phyloP scores from a whole-genome alignment of 2,797 vertebrate genomes.

The Girardinus metallicus region DNA sequence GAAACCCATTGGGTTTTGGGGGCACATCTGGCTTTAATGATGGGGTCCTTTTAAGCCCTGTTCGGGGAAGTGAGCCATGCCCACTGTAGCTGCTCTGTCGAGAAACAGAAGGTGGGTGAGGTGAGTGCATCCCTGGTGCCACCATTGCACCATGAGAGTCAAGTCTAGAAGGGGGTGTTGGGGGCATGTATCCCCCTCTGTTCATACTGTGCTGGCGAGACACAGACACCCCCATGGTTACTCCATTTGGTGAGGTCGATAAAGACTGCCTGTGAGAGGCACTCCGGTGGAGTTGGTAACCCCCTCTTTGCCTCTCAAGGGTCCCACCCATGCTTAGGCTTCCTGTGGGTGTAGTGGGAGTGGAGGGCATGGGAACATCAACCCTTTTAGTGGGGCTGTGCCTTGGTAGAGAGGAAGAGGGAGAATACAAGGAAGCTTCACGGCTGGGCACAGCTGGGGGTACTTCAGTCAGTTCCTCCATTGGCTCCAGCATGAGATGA shows the following conservation, averaged over 20 bases:
- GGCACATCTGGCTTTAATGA: conserved; percentile 98
- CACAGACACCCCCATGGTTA: conserved; percentile 92
- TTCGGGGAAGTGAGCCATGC: conserved; percentile 94
- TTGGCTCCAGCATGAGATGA: conserved; percentile 92
- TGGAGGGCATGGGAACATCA: conserved; percentile 91
- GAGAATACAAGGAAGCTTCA: conserved; percentile 96
- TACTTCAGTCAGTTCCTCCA: conserved; percentile 92
- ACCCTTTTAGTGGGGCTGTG: conserved; percentile 98
- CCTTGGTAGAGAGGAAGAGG: conserved; percentile 94
- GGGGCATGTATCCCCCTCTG: conserved; percentile 90
- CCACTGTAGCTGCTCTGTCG: conserved; percentile 95
- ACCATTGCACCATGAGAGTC: conserved; percentile 92
- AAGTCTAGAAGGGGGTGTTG: conserved; percentile 90
- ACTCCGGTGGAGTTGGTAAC: conserved; percentile 90
- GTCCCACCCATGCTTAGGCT: conserved; percentile 88
- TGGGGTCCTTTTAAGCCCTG: conserved; percentile 94
- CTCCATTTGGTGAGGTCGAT: conserved; percentile 93
- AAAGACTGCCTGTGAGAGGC: conserved; percentile 96
- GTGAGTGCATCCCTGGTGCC: conserved; percentile 87
- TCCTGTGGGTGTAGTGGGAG: conserved; percentile 87
- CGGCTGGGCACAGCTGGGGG: conserved; percentile 96
- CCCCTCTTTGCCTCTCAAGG: conserved; percentile 92
- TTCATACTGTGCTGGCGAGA: conserved; percentile 96
- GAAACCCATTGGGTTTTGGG: conserved; percentile 94
- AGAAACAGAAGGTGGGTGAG: conserved; percentile 85